Evolutionary conservation across 2,113 vertebrate genomes (phyloP).

Genomic region (Sturnira hondurensis): DNA sequence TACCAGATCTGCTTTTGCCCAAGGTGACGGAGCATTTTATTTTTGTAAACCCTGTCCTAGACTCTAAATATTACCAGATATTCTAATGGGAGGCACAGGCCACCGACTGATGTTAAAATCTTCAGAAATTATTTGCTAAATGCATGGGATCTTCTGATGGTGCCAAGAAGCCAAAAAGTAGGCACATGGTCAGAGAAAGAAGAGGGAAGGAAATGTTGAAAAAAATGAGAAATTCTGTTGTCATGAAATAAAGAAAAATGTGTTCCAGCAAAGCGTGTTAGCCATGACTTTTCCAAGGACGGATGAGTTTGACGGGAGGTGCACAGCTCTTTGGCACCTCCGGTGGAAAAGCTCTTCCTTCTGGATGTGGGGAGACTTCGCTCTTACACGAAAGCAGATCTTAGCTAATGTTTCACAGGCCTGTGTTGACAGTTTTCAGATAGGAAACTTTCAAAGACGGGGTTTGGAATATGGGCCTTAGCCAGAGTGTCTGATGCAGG

Average conservation of each 20-base stretch:
- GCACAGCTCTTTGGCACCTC: neutral
- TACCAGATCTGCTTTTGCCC: neutral
- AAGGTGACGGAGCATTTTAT: neutral
- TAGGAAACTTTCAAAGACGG: slow-evolving; percentile 59
- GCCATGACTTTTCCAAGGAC: neutral
- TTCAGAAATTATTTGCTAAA: neutral
- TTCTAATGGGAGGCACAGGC: neutral
- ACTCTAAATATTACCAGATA: neutral
- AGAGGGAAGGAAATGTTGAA: neutral
- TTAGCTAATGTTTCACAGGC: slow-evolving; percentile 23
- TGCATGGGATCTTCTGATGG: neutral
- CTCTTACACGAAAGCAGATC: slow-evolving; percentile 52
- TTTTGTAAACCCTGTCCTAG: neutral
- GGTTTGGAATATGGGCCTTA: slow-evolving; percentile 61
- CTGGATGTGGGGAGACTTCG: neutral
- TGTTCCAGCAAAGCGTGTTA: neutral
- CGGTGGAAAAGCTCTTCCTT: slow-evolving; percentile 35
- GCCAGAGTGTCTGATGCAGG: slow-evolving; percentile 49
- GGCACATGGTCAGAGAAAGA: neutral
- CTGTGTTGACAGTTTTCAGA: slow-evolving; percentile 70
- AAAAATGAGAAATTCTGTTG: neutral
- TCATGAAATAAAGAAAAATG: slow-evolving; percentile 24
- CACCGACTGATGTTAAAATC: neutral
- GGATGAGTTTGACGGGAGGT: neutral
- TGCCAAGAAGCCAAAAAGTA: neutral